These are phyloP conservation scores for Pterocles orientalis DNA, from an alignment of 2,113 vertebrate species.

Conservation along the genomic window DNA sequence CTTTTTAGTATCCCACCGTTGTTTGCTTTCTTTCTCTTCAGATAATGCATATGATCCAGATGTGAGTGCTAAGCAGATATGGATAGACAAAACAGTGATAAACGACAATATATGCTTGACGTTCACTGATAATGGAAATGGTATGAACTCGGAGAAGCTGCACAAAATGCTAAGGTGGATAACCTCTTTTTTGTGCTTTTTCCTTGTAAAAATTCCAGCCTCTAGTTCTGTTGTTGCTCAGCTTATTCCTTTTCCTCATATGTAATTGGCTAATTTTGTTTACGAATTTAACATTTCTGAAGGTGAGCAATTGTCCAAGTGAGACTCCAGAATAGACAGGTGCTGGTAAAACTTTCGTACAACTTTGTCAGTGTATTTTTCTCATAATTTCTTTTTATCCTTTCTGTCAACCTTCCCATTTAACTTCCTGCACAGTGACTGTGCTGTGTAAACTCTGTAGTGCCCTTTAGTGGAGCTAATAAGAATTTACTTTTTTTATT, in stretches of 20 bases:
- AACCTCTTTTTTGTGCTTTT: neutral
- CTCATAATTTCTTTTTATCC: neutral
- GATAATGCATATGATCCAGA: conserved; percentile 98
- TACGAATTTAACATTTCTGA: neutral
- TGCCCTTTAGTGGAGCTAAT: neutral
- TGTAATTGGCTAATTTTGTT: accelerated
- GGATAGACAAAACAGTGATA: conserved; percentile 93
- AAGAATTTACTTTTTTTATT: neutral
- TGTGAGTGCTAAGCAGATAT: conserved; percentile 91
- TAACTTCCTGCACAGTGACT: neutral
- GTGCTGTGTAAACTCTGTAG: neutral
- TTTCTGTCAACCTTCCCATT: neutral
- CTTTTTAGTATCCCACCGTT: neutral
- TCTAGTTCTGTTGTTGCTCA: neutral
- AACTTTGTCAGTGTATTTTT: neutral
- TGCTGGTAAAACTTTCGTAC: neutral
- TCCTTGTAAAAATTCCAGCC: neutral
- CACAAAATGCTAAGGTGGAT: conserved; percentile 95
- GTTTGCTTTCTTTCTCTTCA: conserved; percentile 41
- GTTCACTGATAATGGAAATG: conserved; percentile 93
- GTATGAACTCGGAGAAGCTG: conserved; percentile 85
- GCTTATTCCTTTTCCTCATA: neutral
- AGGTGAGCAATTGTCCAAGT: neutral
- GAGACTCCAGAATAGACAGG: neutral
- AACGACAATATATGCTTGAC: conserved; percentile 80